These are phyloP conservation scores for Uropetala carovei DNA, from an alignment of 2,888 invertebrate genomes.

Conservation along the genomic window DNA sequence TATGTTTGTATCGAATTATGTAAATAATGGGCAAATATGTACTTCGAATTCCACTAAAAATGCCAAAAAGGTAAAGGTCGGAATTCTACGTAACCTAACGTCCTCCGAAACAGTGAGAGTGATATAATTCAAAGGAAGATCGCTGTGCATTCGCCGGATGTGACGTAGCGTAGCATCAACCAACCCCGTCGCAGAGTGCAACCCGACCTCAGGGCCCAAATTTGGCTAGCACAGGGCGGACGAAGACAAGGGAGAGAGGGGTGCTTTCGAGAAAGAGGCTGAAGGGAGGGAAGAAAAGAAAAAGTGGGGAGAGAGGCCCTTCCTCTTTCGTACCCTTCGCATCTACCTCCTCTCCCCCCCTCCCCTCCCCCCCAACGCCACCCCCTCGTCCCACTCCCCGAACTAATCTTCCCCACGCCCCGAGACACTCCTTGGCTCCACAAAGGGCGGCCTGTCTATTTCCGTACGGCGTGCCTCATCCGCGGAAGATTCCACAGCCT, in stretches of 20 bases:
- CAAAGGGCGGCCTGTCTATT: slow-evolving; percentile 55
- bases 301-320: not conserved
- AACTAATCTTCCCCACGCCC: slow-evolving; percentile 1
- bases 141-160: slow-evolving; percentile 19
- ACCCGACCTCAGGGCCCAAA: slow-evolving; percentile 52
- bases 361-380: slow-evolving; percentile 22
- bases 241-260: not conserved
- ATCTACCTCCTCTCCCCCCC: not conserved
- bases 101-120: not conserved
- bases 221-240: slow-evolving; percentile 16
- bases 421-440: not conserved
- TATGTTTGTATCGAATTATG: not conserved
- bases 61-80: not conserved
- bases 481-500: slow-evolving; percentile 39
- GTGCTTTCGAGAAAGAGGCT: not conserved
- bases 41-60: not conserved
- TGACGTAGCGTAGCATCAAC: slow-evolving; percentile 12
- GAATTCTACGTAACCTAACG: not conserved
- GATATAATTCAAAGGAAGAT: too few species aligned
- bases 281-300: not conserved
- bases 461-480: slow-evolving; percentile 13
- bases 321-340: slow-evolving; percentile 22
- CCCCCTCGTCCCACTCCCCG: not conserved
- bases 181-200: slow-evolving; percentile 13
- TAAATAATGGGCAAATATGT: not conserved